phyloP scores from a whole-genome alignment of 2,888 invertebrate species.

The Agrotis segetum region DNA sequence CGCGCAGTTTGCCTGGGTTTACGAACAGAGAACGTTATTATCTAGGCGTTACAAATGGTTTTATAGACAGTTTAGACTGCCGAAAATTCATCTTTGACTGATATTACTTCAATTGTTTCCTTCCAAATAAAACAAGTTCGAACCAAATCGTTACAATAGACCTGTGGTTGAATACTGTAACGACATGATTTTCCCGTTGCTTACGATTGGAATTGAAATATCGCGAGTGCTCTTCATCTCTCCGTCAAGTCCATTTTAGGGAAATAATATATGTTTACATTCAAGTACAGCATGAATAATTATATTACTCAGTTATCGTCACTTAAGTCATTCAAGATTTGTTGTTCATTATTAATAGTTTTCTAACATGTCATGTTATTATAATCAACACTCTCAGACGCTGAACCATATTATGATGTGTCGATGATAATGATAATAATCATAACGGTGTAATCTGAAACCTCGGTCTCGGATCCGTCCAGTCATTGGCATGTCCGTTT shows the following conservation, averaged over 20 bases:
- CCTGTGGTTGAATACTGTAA: slow-evolving; percentile 10
- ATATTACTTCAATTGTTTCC: neutral
- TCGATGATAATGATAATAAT: slow-evolving; percentile 47
- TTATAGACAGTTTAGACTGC: neutral
- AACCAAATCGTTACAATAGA: neutral
- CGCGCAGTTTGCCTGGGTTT: neutral
- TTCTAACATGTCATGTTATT: slow-evolving; percentile 27
- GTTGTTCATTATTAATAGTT: slow-evolving; percentile 13
- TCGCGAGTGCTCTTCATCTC: neutral
- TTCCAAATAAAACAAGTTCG: neutral
- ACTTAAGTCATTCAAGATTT: slow-evolving; percentile 14
- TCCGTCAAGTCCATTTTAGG: slow-evolving; percentile 15
- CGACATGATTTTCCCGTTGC: slow-evolving; percentile 20
- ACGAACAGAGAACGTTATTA: neutral
- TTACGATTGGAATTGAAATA: slow-evolving; percentile 10
- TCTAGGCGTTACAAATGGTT: neutral
- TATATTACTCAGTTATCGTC: slow-evolving; percentile 14
- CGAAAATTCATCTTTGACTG: neutral
- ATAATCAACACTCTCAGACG: slow-evolving; percentile 12
- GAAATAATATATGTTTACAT: slow-evolving; percentile 6
- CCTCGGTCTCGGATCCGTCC: slow-evolving; percentile 39
- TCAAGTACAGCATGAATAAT: slow-evolving; percentile 3
- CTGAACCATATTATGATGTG: slow-evolving; percentile 35
- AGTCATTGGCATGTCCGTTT: slow-evolving; percentile 66
- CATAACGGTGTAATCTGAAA: slow-evolving; percentile 50